Percentiles rank a stretch among this genome's conserved stretches.
These are phyloP conservation scores for Drosophila carrolli DNA, from an alignment of 1,140 invertebrate genomes.

Conservation along the genomic window DNA sequence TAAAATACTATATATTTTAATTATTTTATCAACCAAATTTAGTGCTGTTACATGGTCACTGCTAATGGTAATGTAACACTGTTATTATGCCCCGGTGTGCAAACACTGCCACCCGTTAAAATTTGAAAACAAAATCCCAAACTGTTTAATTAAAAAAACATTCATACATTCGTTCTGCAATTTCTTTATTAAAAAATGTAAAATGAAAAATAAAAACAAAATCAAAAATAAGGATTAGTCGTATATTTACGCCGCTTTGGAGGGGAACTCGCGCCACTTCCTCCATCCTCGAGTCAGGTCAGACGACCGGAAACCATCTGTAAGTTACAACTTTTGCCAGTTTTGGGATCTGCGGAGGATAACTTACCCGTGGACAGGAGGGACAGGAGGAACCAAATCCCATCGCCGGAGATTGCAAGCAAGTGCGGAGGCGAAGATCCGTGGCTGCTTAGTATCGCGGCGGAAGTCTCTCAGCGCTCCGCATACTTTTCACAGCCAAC, in stretches of 20 bases:
- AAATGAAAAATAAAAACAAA: not conserved
- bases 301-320: conserved; percentile 20
- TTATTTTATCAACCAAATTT: not conserved
- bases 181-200: conserved; percentile 10
- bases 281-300: too few species aligned
- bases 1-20: not conserved
- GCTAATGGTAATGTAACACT: not conserved
- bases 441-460: conserved; percentile 59
- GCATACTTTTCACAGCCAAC: conserved; percentile 76
- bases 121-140: not conserved
- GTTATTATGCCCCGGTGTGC: not conserved
- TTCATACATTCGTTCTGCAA: not conserved
- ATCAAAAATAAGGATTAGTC: conserved; percentile 1
- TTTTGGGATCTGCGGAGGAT: conserved; percentile 26
- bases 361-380: conserved; percentile 51
- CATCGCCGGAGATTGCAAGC: conserved; percentile 12
- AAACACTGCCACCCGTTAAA: not conserved
- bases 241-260: not conserved
- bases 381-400: conserved; percentile 6
- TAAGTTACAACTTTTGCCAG: conserved; percentile 41
- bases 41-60: not conserved
- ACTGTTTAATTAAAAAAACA: not conserved
- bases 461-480: conserved; percentile 66
- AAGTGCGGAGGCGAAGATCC: conserved; percentile 29
- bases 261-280: not conserved